Evolutionary conservation across 92 coral and sea anemone species (phyloP), one percentile per base, ranked within the genome.

Genomic region (Siderastrea siderea): DNA sequence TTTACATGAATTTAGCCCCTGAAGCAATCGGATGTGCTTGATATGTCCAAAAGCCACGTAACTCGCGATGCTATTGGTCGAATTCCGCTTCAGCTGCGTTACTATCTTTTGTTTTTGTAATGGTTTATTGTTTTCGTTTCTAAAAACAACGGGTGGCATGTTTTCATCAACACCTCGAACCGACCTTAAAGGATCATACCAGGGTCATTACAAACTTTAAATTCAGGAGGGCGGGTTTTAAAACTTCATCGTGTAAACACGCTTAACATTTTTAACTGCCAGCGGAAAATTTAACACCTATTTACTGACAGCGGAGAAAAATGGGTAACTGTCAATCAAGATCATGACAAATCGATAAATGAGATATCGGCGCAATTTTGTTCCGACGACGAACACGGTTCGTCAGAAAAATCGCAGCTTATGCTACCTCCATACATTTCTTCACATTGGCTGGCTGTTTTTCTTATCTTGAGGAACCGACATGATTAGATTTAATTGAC

Each of bases 11-110:
- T 3, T 62, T 3, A 14, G 52, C 53, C 62, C 62, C 84, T 7
- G 74, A 43, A 65, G 54, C 57, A 53, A 55, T 45, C 19, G 84
- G 17, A 13, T 26, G 44, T 15, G 47, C 75, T 57, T 49, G 77
- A 44, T 44, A 68, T 15, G 48, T 57, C 77, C 59, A 17, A 70
- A 48, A 82, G 63, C 55, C 78, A 71, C 68, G 57, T 55, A 55
- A 57, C 59, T 82, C 66, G 86, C n/a, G 19, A 8, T 58, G 68
- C 71, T 1, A 82, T 82, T 82, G 86, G 86, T 59, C 53, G 48
- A 82, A 15, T 10, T 47, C 1, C 15, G 58, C 26, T 46, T 49
- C 61, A 13, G 71, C 57, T 48, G 67, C 7, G 65, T 59, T 46
- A 44, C 16, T 10, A 7, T 16, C 38, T 12, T 69, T 68, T 81